Base-by-base conservation (phyloP, 2,888 invertebrate genomes). In the Catocala fraxini region DNA sequence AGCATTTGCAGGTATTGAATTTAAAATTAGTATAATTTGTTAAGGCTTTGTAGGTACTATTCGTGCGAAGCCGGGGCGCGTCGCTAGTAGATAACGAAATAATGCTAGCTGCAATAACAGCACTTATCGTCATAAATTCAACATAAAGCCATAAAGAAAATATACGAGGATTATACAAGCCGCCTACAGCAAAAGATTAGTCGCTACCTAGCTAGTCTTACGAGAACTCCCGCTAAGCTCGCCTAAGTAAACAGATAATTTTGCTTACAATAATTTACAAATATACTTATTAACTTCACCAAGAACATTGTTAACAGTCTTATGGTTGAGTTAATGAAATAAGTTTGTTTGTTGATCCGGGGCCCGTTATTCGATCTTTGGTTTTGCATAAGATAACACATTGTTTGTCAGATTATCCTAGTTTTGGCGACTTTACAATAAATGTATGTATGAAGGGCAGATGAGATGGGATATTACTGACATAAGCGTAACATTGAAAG, bases 181-280 rank as follows among this genome's bases (percentile, higher is more conserved):
- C 39, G 45, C 25, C 45, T 10, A 68, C 52, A 34, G 47, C 34
- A 49, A 46, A 47, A 65, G 58, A 69, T 71, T 65, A 69, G 15
- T 47, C 6, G 10, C 10, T 45, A 59, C 25, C 39, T 11, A 25
- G 15, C 25, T 35, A 56, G 60, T 53, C 65, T 54, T 56, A 60
- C 9, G 3, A 39, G 51, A 46, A 45, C 33, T 35, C 42, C 34
- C 13, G 53, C 61, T 51, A 62, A 69, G 35, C 49, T 45, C 51
- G 47, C 73, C 66, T 62, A 76, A 77, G 73, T 78, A 76, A 80
- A 80, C 77, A 80, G 77, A 77, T 81, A 80, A 75, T 53, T 68
- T 57, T 65, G 63, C 59, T 72, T 63, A 59, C 55, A 70, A 72
- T 71, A 72, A 78, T 70, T 77, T 70, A 71, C 56, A 62, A 65